These are phyloP conservation scores for Shinisaurus crocodilurus DNA, from an alignment of 2,113 vertebrate genomes.

Conservation along the genomic window DNA sequence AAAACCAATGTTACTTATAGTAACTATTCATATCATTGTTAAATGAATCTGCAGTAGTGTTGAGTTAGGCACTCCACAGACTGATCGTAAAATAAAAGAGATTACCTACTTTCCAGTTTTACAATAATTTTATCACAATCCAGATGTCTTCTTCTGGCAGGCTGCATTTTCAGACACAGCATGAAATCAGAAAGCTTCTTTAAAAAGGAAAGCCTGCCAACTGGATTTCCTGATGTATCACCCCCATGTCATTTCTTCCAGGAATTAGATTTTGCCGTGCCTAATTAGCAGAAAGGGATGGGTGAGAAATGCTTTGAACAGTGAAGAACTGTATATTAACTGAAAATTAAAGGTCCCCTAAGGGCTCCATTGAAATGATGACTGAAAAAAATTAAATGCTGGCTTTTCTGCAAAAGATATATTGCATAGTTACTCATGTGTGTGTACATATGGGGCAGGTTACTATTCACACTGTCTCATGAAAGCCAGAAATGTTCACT, in stretches of 20 bases:
- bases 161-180: background rate
- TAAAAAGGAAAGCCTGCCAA: conserved; percentile 11
- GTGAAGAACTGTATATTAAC: background rate
- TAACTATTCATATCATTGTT: background rate
- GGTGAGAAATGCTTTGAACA: background rate
- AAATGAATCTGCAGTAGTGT: background rate
- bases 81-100: background rate
- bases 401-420: background rate
- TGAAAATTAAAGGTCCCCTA: background rate
- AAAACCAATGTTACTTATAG: background rate
- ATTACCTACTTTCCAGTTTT: background rate
- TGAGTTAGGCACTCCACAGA: background rate
- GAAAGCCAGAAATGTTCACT: background rate
- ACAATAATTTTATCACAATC: background rate
- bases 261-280: background rate
- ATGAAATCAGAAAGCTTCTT: conserved; percentile 23
- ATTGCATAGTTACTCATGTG: background rate
- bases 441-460: background rate
- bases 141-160: background rate
- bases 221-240: background rate
- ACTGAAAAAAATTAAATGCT: background rate
- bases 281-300: background rate
- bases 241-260: background rate
- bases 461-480: background rate
- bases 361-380: background rate